Conservation (phyloP, 2,888 invertebrate species). For the Hypomecis punctinalis region DNA sequence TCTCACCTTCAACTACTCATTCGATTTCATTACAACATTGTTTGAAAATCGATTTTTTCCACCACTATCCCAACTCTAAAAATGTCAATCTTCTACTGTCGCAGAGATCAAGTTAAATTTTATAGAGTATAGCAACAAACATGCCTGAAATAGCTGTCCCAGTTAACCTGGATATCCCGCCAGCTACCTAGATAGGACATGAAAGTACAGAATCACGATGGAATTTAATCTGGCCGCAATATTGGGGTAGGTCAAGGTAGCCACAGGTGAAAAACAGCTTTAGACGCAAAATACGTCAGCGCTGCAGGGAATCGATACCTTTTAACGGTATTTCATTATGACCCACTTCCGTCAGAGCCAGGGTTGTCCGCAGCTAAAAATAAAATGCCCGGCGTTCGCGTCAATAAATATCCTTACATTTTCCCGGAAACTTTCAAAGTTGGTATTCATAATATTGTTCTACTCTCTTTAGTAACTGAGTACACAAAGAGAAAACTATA, state of each 20-base stretch:
- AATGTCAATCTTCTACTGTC: no score
- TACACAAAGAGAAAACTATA: no score
- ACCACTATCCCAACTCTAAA: no score
- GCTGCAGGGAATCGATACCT: constrained; percentile 51
- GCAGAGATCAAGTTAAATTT: no score
- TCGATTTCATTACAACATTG: no score
- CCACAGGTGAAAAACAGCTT: constrained; percentile 10
- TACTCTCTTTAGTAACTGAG: neutral
- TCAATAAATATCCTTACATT: neutral
- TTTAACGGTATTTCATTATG: constrained; percentile 45
- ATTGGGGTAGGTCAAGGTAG: constrained; percentile 33
- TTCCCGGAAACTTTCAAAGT: neutral
- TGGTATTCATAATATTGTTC: neutral
- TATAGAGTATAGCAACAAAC: no score
- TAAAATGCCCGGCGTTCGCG: neutral
- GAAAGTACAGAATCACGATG: neutral
- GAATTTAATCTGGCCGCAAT: neutral
- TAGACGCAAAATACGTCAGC: constrained; percentile 19
- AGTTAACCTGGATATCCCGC: neutral
- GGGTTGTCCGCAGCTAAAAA: constrained; percentile 5
- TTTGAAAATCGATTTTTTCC: no score
- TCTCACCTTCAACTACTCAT: no score
- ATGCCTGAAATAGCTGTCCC: neutral
- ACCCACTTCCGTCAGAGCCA: constrained; percentile 45
- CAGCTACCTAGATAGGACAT: neutral